Conservation (phyloP, 2,797 vertebrate species). For the Lithobates pipiens region DNA sequence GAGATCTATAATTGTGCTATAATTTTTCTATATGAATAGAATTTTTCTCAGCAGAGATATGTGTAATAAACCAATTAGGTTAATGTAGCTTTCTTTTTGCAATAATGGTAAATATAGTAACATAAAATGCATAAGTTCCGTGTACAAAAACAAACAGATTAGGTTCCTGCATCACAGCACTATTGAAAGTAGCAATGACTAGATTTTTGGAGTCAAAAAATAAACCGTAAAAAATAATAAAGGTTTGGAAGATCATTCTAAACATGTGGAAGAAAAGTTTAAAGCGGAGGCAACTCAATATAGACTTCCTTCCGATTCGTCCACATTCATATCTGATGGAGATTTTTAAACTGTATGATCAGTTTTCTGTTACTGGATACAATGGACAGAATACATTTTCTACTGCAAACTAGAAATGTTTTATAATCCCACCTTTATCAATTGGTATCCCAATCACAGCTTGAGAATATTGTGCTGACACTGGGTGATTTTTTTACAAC, state of each 20-base stretch:
- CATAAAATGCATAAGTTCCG: conserved; percentile 11
- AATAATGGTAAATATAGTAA: conserved; percentile 42
- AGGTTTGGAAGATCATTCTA: background rate
- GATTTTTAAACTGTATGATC: no score
- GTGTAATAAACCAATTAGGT: conserved; percentile 44
- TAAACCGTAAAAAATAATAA: background rate
- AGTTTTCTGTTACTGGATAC: no score
- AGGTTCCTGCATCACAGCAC: background rate
- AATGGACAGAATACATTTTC: no score
- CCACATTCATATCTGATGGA: no score
- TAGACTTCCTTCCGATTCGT: no score
- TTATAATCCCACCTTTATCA: no score
- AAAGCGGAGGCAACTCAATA: no score
- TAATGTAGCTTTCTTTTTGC: conserved; percentile 32
- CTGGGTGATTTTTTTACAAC: no score
- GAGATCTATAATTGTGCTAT: conserved; percentile 53
- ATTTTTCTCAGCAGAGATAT: conserved; percentile 42
- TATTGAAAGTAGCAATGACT: background rate
- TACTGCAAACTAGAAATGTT: no score
- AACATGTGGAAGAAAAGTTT: background rate
- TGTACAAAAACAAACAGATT: background rate
- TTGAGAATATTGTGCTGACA: no score
- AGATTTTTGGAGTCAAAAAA: background rate
- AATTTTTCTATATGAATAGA: conserved; percentile 46
- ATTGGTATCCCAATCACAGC: no score